Evolutionary conservation across 2,113 vertebrate species (phyloP), one percentile per base, ranked within the genome.

Genomic region (Caracal caracal): DNA sequence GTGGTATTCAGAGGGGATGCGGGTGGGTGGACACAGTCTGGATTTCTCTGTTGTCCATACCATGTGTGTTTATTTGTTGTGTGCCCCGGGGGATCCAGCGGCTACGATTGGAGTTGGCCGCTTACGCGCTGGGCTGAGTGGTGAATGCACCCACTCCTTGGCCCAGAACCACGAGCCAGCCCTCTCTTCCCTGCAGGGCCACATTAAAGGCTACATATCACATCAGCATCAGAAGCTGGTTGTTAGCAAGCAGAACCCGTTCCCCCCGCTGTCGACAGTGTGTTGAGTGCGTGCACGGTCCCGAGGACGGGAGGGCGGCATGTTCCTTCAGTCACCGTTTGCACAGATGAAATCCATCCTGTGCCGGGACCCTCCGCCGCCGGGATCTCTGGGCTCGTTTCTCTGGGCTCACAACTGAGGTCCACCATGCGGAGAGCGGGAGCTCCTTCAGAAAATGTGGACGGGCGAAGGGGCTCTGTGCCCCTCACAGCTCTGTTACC

Each of bases 141-240:
- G 6, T 20, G 30, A 35, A 20, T 7, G 35, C 40, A 5, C 40
- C 20, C 56, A 2, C 8, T 0, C 56, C 8, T 3, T 20, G 53
- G 56, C 56, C 56, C 56, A 8, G 19, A 43, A 43, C 56, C 17
- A 6, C 22, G 33, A 33, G 3, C 82, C 92, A 68, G 83, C 1
- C 8, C 61, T 22, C 53, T 92, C 65, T 97, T 3, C 65, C 80
- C 80, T 66, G 70, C 90, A 99, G 99, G 99, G 99, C 95, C 99
- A 99, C 98, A 99, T 99, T 95, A 99, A 99, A 98, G 99, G 99
- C 79, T 99, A 99, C 97, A 99, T 99, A 97, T 99, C 99, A 35
- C 99, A 99, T 84, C 99, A 99, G 98, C 99, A 99, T 97, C 99
- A 99, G 98, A 99, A 99, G 96, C 99, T 99, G 19, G 99, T 99